Conservation (phyloP, 2,113 vertebrate genomes). For the Spea bombifrons region DNA sequence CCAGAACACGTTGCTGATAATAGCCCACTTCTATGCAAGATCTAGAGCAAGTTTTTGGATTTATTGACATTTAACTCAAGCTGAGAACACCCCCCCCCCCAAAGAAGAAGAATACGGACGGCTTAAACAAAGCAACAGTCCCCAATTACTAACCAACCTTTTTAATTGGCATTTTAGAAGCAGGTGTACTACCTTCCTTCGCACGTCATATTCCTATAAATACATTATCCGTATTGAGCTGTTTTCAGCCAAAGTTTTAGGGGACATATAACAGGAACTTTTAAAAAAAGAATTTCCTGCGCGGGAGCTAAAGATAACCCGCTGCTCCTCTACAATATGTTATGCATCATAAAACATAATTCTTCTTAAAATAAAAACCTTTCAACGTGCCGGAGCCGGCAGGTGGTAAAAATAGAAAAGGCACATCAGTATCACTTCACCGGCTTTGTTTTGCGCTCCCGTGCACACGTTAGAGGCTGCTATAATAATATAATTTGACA, state of each 20-base stretch:
- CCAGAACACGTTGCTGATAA: too few relatives aligned
- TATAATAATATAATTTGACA: constrained; percentile 47
- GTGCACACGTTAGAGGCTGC: constrained; percentile 27
- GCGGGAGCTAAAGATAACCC: constrained; percentile 36
- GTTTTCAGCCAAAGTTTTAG: constrained; percentile 11
- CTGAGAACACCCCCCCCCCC: too few relatives aligned
- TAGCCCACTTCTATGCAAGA: too few relatives aligned
- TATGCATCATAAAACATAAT: constrained; percentile 42
- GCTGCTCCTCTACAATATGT: constrained; percentile 38
- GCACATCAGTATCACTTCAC: constrained; percentile 35
- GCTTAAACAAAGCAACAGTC: too few relatives aligned
- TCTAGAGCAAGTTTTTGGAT: too few relatives aligned
- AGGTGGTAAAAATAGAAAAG: constrained; percentile 47
- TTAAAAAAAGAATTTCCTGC: constrained; percentile 12
- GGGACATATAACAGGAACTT: neutral
- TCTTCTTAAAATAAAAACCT: constrained; percentile 34
- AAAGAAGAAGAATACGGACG: too few relatives aligned
- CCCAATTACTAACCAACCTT: too few relatives aligned
- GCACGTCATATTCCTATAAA: constrained; percentile 17
- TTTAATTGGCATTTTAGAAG: too few relatives aligned
- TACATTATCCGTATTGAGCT: constrained; percentile 17
- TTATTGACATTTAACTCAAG: too few relatives aligned
- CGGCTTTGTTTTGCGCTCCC: constrained; percentile 23
- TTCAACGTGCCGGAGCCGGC: constrained; percentile 32
- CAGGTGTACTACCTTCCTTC: too few relatives aligned